These are phyloP conservation scores for Pseudorhombus dupliciocellatus DNA, from an alignment of 2,113 vertebrate genomes.

Conservation along the genomic window DNA sequence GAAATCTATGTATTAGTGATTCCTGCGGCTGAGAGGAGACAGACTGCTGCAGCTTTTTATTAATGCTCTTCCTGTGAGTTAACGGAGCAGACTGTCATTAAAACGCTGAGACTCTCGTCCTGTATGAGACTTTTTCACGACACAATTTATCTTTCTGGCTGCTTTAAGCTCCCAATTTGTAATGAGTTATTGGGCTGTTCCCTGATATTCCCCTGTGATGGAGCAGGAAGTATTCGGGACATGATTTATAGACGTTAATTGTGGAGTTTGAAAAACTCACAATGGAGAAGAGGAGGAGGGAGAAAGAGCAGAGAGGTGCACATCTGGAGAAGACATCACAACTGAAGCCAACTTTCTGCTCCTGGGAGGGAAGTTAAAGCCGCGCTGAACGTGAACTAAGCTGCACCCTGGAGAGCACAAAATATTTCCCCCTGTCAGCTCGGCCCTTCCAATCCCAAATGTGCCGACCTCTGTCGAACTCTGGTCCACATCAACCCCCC, in stretches of 20 bases:
- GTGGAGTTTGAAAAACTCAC: constrained; percentile 77
- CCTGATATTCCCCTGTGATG: constrained; percentile 78
- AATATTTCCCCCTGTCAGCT: constrained; percentile 80
- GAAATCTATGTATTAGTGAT: background rate
- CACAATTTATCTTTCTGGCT: constrained; percentile 74
- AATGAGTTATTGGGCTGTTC: constrained; percentile 79
- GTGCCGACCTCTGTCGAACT: constrained; percentile 67
- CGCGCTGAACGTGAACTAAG: constrained; percentile 77
- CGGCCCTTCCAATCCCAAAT: constrained; percentile 58
- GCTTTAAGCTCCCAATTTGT: constrained; percentile 76
- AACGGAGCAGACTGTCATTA: constrained; percentile 27
- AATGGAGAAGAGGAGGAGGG: constrained; percentile 69
- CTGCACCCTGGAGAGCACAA: constrained; percentile 78
- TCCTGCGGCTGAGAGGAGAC: no score
- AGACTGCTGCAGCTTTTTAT: constrained; percentile 35
- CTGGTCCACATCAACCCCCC: constrained; percentile 42
- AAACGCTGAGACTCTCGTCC: constrained; percentile 60
- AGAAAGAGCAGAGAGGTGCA: constrained; percentile 69
- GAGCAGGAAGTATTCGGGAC: constrained; percentile 81
- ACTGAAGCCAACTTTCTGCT: constrained; percentile 77
- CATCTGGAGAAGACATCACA: constrained; percentile 83
- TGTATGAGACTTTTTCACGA: constrained; percentile 48
- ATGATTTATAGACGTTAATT: constrained; percentile 84
- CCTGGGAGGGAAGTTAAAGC: constrained; percentile 80
- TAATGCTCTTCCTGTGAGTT: background rate